Evolutionary conservation across 2,888 invertebrate species (phyloP).

Genomic region (Cordylochernes scorpioides): DNA sequence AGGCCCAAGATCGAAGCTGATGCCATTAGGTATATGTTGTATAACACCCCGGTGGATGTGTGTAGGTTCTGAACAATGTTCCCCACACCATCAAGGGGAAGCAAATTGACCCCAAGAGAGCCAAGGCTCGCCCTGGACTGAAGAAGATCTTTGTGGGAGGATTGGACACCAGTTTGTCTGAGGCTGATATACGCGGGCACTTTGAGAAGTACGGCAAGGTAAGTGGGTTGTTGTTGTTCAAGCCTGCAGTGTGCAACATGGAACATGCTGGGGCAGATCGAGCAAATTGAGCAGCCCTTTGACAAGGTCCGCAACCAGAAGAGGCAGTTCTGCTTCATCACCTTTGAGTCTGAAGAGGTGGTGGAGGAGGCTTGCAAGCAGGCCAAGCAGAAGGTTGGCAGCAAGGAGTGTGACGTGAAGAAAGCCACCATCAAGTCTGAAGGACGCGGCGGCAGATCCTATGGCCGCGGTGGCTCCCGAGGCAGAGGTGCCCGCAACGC

Average conservation of each 20-base stretch:
- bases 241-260: conserved; percentile 7
- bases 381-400: conserved; percentile 71
- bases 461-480: conserved; percentile 23
- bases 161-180: conserved; percentile 63
- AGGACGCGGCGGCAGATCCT: conserved; percentile 7
- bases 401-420: conserved; percentile 84
- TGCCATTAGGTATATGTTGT: not conserved
- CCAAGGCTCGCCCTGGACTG: conserved; percentile 61
- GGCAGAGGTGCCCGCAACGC: conserved; percentile 21
- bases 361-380: conserved; percentile 71
- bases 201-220: conserved; percentile 77
- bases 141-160: conserved; percentile 84
- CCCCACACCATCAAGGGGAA: conserved; percentile 82
- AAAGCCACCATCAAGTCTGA: conserved; percentile 47
- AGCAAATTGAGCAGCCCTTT: conserved; percentile 60
- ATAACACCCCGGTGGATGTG: not conserved
- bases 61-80: conserved; percentile 23
- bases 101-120: conserved; percentile 83
- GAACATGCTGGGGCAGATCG: too few relatives aligned
- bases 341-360: conserved; percentile 80
- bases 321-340: conserved; percentile 89
- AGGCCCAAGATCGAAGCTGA: too few relatives aligned
- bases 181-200: conserved; percentile 75
- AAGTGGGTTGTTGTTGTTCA: conserved; percentile 22
- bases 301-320: conserved; percentile 89